These are phyloP conservation scores for Harpalus rufipes DNA, from an alignment of 2,888 invertebrate genomes.

Conservation along the genomic window DNA sequence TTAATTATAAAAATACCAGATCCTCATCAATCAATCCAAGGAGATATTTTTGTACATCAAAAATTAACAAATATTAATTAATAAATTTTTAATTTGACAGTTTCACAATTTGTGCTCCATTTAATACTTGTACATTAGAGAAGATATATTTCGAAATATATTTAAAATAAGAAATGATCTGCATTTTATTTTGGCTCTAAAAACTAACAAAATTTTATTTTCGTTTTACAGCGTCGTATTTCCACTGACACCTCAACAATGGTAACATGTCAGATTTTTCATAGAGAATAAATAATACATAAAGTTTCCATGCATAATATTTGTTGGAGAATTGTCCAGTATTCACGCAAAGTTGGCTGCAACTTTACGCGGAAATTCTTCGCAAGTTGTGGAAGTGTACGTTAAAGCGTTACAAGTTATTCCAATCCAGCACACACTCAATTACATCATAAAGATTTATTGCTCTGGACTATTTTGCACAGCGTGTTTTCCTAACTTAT, in stretches of 20 bases:
- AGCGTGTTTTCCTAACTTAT: conserved; percentile 26
- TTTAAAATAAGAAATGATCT: background rate
- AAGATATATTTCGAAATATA: background rate
- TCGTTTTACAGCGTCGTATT: conserved; percentile 18
- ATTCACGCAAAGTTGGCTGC: conserved; percentile 10
- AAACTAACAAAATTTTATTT: conserved; percentile 8
- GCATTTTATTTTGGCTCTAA: conserved; percentile 1
- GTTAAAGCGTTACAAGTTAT: conserved; percentile 40
- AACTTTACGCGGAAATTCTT: conserved; percentile 41
- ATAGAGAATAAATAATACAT: conserved; percentile 41
- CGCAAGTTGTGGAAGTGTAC: conserved; percentile 40
- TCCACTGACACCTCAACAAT: conserved; percentile 14
- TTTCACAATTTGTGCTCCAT: background rate
- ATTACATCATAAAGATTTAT: conserved; percentile 53
- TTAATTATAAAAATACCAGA: conserved; percentile 46
- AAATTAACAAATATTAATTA: conserved; percentile 37
- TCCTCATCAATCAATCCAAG: conserved; percentile 31
- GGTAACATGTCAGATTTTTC: conserved; percentile 19
- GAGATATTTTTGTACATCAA: conserved; percentile 21
- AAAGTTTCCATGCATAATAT: conserved; percentile 43
- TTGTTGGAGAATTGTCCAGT: conserved; percentile 35
- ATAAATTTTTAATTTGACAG: conserved; percentile 26
- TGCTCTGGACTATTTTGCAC: background rate
- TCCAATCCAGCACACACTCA: conserved; percentile 43
- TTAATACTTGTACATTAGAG: background rate